Conservation (phyloP, 2,797 vertebrate genomes). For the Phrynocephalus guinanensis region DNA sequence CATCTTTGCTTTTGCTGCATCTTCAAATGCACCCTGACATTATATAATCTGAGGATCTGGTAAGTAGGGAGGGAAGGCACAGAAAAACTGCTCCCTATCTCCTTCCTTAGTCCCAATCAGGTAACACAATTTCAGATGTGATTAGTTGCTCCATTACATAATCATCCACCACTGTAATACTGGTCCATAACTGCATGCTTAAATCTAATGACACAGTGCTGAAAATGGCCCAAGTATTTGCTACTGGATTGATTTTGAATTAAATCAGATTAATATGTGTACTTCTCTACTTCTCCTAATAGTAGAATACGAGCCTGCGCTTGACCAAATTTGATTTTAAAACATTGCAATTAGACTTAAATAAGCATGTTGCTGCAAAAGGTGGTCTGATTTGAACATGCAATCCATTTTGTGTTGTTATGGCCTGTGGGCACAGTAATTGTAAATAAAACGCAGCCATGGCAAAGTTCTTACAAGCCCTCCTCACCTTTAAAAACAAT, state of each 20-base stretch:
- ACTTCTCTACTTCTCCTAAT: constrained; percentile 28
- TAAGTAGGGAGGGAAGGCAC: not conserved
- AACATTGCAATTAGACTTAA: not conserved
- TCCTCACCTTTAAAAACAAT: not conserved
- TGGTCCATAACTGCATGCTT: not conserved
- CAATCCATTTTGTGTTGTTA: not conserved
- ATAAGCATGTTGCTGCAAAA: not conserved
- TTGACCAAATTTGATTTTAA: not conserved
- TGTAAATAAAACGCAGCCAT: not conserved
- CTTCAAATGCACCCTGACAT: not conserved
- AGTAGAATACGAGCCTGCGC: not conserved
- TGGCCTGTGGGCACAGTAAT: not conserved
- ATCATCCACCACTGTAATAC: not conserved
- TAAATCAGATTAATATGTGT: not conserved
- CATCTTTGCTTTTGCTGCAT: not conserved
- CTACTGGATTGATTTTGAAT: not conserved
- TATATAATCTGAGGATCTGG: not conserved
- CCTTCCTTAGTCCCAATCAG: not conserved
- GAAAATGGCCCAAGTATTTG: not conserved
- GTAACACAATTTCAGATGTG: not conserved
- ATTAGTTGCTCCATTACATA: not conserved
- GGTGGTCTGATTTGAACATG: not conserved
- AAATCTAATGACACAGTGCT: not conserved
- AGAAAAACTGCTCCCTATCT: not conserved
- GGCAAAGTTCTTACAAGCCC: not conserved